phyloP scores from a whole-genome alignment of 2,797 vertebrate genomes.

The Sarcoramphus papa region DNA sequence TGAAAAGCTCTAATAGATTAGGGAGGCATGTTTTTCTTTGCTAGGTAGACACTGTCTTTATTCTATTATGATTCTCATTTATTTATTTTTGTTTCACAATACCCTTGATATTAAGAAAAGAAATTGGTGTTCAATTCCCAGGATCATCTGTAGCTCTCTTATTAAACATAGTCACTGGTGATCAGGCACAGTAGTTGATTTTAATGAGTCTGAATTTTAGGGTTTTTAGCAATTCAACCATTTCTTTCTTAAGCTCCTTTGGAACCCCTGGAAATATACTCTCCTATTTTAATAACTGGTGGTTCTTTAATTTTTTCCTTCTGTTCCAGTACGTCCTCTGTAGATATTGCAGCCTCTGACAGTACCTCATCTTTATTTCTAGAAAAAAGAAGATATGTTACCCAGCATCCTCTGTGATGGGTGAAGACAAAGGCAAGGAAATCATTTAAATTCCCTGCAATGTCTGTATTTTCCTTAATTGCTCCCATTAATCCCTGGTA shows the following conservation, averaged over 20 bases:
- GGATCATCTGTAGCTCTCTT: conserved; percentile 33
- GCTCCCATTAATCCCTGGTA: conserved; percentile 47
- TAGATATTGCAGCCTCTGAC: conserved; percentile 10
- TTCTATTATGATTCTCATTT: conserved; percentile 37
- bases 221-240: conserved; percentile 28
- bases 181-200: conserved; percentile 39
- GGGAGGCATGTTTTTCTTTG: conserved; percentile 30
- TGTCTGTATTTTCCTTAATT: conserved; percentile 44
- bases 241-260: conserved; percentile 28
- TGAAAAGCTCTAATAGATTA: background rate
- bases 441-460: conserved; percentile 27
- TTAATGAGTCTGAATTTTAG: conserved; percentile 55
- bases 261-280: conserved; percentile 10
- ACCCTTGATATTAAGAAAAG: conserved; percentile 45
- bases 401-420: background rate
- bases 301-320: conserved; percentile 36
- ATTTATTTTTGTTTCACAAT: conserved; percentile 62
- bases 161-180: conserved; percentile 52
- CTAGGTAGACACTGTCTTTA: background rate
- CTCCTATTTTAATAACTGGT: conserved; percentile 5
- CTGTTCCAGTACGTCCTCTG: background rate
- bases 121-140: conserved; percentile 60
- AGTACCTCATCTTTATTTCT: conserved; percentile 39
- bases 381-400: conserved; percentile 31
- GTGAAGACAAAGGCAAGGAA: conserved; percentile 28